Conservation (phyloP, 1,140 invertebrate genomes). For the Drosophila pseudoananassae region DNA sequence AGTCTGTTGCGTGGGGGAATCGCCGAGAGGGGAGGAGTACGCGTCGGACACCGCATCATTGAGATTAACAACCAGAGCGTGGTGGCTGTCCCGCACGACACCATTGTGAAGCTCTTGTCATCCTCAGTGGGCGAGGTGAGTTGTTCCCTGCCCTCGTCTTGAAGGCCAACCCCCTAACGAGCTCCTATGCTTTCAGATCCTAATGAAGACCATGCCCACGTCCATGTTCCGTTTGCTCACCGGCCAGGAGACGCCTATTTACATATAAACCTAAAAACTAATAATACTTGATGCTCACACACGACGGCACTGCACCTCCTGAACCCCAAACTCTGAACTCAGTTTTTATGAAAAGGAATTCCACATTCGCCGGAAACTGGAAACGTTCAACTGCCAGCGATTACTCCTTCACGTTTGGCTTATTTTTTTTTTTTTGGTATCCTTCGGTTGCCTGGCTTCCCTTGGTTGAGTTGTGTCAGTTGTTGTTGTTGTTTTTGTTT, state of each 20-base stretch:
- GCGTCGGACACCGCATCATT: conserved; percentile 99
- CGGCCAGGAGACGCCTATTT: conserved; percentile 99
- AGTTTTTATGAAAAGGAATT: not conserved
- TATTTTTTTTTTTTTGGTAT: conserved; percentile 6
- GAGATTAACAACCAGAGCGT: conserved; percentile 99
- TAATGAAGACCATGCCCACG: conserved; percentile 99
- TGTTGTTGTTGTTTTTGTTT: conserved; percentile 4
- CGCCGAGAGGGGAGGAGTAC: conserved; percentile 98
- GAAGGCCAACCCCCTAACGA: rapidly evolving
- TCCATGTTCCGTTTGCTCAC: conserved; percentile 99
- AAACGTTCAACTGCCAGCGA: conserved; percentile 12
- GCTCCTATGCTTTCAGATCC: conserved; percentile 88
- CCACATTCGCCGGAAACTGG: no score
- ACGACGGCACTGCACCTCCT: conserved; percentile 18
- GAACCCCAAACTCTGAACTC: not conserved
- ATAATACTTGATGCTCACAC: conserved; percentile 28
- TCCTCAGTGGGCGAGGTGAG: conserved; percentile 99
- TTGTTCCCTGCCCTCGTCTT: not conserved
- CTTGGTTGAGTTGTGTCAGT: not conserved
- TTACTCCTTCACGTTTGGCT: not conserved
- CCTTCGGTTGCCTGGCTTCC: conserved; percentile 32
- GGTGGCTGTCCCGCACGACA: conserved; percentile 99
- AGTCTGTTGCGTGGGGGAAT: conserved; percentile 98
- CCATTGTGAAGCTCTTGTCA: conserved; percentile 99
- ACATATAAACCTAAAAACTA: conserved; percentile 90